Percentiles rank a stretch among this genome's conserved stretches.
Conservation (phyloP, 1,140 invertebrate species). For the Formica selysi region DNA sequence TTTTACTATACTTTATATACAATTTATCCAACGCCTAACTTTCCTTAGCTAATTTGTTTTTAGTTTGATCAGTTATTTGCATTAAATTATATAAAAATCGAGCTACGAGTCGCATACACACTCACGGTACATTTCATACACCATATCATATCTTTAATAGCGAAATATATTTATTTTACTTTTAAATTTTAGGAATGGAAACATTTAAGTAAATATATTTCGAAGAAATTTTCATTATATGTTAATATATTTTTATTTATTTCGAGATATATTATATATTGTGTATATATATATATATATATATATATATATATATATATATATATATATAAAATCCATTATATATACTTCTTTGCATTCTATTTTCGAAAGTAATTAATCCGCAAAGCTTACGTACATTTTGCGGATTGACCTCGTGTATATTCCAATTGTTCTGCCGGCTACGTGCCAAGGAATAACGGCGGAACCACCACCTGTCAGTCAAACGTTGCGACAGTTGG, state of each 20-base stretch:
- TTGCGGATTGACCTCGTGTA: constrained; percentile 29
- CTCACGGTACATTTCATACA: not conserved
- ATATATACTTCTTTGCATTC: not conserved
- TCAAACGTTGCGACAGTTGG: constrained; percentile 28
- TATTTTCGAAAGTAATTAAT: constrained; percentile 29
- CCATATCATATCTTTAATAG: not conserved
- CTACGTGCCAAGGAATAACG: constrained; percentile 51
- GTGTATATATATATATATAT: not conserved
- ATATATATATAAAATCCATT: not conserved
- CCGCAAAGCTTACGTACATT: constrained; percentile 16
- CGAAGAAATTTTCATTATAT: not conserved
- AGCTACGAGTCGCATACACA: not conserved
- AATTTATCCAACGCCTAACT: not conserved
- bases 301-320: not conserved
- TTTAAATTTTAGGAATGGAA: not conserved
- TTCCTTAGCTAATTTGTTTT: not conserved
- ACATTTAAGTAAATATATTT: not conserved
- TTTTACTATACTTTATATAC: constrained; percentile 1
- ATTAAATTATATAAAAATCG: not conserved
- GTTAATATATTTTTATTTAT: not conserved
- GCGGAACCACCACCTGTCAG: constrained; percentile 46
- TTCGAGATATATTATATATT: too few relatives aligned
- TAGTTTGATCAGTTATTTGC: not conserved
- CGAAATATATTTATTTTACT: not conserved
- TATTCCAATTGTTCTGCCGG: constrained; percentile 34